These are phyloP conservation scores for Archaeoteleia sp. DNA, from an alignment of 2,888 invertebrate species.

Conservation along the genomic window DNA sequence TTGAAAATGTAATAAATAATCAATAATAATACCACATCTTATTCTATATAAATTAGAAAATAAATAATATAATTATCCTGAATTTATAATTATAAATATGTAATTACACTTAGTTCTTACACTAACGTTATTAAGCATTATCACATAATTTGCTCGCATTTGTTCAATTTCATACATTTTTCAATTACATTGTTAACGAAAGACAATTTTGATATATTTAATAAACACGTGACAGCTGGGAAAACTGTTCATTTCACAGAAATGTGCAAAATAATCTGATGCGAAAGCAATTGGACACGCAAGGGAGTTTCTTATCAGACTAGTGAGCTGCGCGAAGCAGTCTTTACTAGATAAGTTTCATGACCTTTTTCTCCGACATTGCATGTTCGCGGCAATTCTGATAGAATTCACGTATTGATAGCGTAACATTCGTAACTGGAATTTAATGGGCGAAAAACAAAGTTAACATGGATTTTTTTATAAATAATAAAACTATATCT, in stretches of 20 bases:
- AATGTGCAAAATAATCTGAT: constrained; percentile 45
- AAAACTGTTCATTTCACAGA: constrained; percentile 37
- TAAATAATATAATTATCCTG: too few species aligned
- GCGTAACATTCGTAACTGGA: not conserved
- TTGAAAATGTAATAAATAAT: too few species aligned
- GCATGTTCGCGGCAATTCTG: constrained; percentile 13
- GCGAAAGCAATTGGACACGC: constrained; percentile 50
- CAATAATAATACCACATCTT: too few species aligned
- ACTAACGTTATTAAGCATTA: too few species aligned
- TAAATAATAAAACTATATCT: too few species aligned
- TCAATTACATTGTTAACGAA: constrained; percentile 19
- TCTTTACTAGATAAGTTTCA: constrained; percentile 33
- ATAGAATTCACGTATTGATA: constrained; percentile 11
- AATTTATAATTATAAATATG: too few species aligned
- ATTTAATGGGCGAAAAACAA: constrained; percentile 14
- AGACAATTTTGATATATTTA: constrained; percentile 26
- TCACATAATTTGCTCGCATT: too few species aligned
- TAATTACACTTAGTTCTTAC: too few species aligned
- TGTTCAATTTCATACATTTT: too few species aligned
- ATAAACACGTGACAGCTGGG: constrained; percentile 26
- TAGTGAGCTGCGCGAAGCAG: constrained; percentile 15
- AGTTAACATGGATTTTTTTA: constrained; percentile 2
- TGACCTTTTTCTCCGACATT: constrained; percentile 32
- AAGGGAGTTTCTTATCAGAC: constrained; percentile 43
- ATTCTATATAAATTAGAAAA: too few species aligned